phyloP scores from a whole-genome alignment of 2,113 vertebrate species.

The Alexandromys fortis region DNA sequence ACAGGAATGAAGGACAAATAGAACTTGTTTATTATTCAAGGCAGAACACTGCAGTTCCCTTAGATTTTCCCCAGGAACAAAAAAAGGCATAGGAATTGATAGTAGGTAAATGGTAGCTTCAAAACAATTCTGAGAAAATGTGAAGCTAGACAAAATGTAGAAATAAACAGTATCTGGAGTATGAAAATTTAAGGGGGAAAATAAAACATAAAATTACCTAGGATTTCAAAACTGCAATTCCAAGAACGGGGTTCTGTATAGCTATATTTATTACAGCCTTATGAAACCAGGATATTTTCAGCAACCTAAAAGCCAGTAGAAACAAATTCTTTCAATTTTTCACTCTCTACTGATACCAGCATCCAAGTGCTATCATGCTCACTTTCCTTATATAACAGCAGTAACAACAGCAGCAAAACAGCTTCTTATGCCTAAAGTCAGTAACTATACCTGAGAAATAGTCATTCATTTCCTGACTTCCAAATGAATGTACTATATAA shows the following conservation, averaged over 20 bases:
- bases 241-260: background rate
- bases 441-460: background rate
- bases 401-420: background rate
- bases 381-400: background rate
- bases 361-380: background rate
- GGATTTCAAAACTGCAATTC: background rate
- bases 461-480: background rate
- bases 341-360: background rate
- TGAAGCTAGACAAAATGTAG: background rate
- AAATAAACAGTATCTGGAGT: background rate
- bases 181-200: background rate
- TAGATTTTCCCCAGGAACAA: background rate
- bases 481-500: background rate
- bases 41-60: background rate
- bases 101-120: background rate
- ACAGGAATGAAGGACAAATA: background rate
- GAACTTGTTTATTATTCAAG: background rate
- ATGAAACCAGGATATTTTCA: background rate
- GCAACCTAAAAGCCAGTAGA: background rate
- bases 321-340: background rate
- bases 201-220: background rate
- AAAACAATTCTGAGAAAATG: background rate
- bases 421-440: background rate
- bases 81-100: background rate
- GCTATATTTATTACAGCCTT: background rate